Evolutionary conservation across 2,113 vertebrate species (phyloP), one percentile per base, ranked within the genome.

Genomic region (Melanotaenia duboulayi): DNA sequence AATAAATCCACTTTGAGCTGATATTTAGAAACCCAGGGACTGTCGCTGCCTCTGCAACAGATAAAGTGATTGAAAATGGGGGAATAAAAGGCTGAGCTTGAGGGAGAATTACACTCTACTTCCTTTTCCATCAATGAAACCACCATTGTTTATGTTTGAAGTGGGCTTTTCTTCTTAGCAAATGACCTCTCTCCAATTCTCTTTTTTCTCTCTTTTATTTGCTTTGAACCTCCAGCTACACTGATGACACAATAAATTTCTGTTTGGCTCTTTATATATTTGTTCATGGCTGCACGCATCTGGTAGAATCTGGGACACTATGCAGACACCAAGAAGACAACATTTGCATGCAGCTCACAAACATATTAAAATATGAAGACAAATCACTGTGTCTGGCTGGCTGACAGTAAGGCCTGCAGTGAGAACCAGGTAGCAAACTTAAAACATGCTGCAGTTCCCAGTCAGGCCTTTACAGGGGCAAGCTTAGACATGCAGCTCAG

Each of bases 331-430:
- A 71, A 86, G 84, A 88, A 82, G 71, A 78, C 76, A 25, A 51
- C 85, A 91, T 93, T 91, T 93, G 86, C 85, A 90, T 91, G 87
- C 84, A 42, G 82, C 81, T 77, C 87, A 83, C 86, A 88, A 88
- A 91, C 88, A 83, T 87, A 93, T 92, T 88, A 90, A 87, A 91
- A 91, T 92, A 93, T 94, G 89, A 91, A 91, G 90, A 93, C 90
- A 92, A 91, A 94, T 93, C 64, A 74, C 85, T 85, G 68, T 67
- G 78, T 84, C 89, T 87, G 79, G 79, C 80, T 80, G 23, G 73
- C 82, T 90, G 91, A 90, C 90, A 90, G 87, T 49, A 17, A 76
- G 49, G 85, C 74, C 85, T 75, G 77, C 81, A 65, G 46, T n/a
- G 16, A 81, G 74, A 91, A 83, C 77, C 23, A 80, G 79, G 72